Conservation (phyloP, 2,113 vertebrate species). For the Thamnaconus septentrionalis region DNA sequence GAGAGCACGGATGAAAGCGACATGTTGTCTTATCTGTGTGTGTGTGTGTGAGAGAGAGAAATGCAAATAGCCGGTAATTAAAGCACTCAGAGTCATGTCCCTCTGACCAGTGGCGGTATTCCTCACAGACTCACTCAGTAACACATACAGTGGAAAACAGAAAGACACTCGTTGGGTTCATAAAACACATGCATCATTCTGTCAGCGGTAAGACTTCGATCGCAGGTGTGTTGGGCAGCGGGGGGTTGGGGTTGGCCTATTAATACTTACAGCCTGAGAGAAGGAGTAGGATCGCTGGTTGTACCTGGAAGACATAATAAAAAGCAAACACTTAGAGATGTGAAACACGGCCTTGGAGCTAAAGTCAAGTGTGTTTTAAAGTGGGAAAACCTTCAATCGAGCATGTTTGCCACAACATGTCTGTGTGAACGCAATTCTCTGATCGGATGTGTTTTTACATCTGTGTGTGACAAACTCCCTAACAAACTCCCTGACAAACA, state of each 20-base stretch:
- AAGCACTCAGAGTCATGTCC: constrained; percentile 13
- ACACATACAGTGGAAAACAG: background rate
- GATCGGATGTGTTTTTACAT: no score
- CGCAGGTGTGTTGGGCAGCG: no score
- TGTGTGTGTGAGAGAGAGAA: constrained; percentile 17
- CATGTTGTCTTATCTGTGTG: background rate
- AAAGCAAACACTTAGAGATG: constrained; percentile 2
- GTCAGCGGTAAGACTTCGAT: background rate
- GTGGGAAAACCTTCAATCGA: no score
- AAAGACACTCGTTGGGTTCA: background rate
- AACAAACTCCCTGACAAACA: no score
- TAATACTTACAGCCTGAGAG: constrained; percentile 79
- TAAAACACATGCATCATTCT: background rate
- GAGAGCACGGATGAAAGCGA: no score
- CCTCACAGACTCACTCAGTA: constrained; percentile 11
- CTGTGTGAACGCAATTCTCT: no score
- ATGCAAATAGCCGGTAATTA: constrained; percentile 23
- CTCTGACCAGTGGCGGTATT: constrained; percentile 24
- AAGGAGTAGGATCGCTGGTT: constrained; percentile 79
- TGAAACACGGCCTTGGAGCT: constrained; percentile 7
- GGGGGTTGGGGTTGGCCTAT: no score
- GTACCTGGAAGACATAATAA: constrained; percentile 65
- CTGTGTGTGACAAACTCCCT: no score
- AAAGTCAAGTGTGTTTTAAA: background rate
- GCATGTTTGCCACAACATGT: no score